Conservation (phyloP, 2,797 vertebrate species). For the Poecilia gillii region DNA sequence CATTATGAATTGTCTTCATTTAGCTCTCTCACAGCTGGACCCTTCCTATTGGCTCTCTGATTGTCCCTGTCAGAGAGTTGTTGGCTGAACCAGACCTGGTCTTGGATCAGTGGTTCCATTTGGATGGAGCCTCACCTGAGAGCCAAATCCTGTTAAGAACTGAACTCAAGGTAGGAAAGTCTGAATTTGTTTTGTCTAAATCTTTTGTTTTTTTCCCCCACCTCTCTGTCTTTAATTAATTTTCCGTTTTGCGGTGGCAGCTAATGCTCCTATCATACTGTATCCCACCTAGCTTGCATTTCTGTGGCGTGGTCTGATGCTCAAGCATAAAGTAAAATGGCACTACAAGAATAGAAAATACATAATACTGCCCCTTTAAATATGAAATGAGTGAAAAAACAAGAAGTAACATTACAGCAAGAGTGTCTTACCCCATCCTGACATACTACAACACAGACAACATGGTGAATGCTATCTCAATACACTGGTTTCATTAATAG, state of each 20-base stretch:
- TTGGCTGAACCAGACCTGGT: slow-evolving; percentile 83
- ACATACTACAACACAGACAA: neutral
- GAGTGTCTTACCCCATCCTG: neutral
- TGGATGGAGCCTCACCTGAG: slow-evolving; percentile 80
- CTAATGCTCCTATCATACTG: neutral
- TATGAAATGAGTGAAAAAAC: neutral
- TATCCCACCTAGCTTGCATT: neutral
- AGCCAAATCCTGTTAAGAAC: slow-evolving; percentile 87
- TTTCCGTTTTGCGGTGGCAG: neutral
- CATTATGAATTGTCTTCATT: slow-evolving; percentile 10
- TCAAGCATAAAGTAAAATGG: neutral
- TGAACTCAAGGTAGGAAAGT: slow-evolving; percentile 86
- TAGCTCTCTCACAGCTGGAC: slow-evolving; percentile 83
- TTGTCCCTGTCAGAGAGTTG: slow-evolving; percentile 86
- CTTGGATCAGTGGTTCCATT: slow-evolving; percentile 87
- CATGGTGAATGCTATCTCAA: neutral
- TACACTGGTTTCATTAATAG: neutral
- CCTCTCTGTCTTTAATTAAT: neutral
- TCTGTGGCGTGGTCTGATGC: neutral
- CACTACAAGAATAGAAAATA: too few relatives aligned
- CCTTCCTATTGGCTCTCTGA: slow-evolving; percentile 81
- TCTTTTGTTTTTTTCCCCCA: neutral
- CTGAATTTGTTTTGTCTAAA: neutral
- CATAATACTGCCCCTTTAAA: neutral
- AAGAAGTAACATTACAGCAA: neutral